These are phyloP conservation scores for Parapsyche elsis DNA, from an alignment of 1,140 invertebrate genomes.

Conservation along the genomic window DNA sequence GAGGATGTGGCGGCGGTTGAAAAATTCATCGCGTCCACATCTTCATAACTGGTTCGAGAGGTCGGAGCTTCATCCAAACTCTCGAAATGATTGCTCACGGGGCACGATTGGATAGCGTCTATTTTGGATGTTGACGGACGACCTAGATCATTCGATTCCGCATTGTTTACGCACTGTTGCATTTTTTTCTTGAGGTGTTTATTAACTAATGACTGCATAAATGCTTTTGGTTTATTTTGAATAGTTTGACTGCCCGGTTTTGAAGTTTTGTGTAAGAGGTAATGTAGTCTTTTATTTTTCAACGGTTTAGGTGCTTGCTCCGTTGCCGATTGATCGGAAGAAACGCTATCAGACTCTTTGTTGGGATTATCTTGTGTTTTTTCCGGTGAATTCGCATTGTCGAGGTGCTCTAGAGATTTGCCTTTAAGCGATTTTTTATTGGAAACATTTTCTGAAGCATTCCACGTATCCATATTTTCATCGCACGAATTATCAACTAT, in stretches of 20 bases:
- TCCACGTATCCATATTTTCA: background rate
- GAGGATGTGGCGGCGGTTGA: background rate
- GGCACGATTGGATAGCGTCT: conserved; percentile 60
- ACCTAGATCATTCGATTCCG: conserved; percentile 57
- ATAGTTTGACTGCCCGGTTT: conserved; percentile 66
- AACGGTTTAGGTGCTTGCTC: conserved; percentile 60
- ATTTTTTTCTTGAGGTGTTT: conserved; percentile 65
- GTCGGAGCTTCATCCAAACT: conserved; percentile 59
- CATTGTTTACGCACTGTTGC: conserved; percentile 52
- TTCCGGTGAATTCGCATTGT: background rate
- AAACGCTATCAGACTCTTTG: background rate
- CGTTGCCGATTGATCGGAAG: background rate
- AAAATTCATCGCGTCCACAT: conserved; percentile 56
- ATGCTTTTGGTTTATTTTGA: conserved; percentile 66
- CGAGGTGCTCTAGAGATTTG: background rate
- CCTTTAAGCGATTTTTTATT: background rate
- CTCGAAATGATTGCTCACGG: conserved; percentile 58
- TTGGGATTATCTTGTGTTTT: background rate
- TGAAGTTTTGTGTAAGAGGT: conserved; percentile 67
- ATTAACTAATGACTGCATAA: conserved; percentile 66
- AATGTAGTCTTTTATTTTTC: conserved; percentile 66
- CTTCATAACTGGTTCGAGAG: conserved; percentile 62
- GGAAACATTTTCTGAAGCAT: background rate
- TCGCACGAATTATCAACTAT: background rate
- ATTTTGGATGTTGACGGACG: conserved; percentile 64